Evolutionary conservation across 2,113 vertebrate genomes (phyloP).

Genomic region (Melanotaenia duboulayi): DNA sequence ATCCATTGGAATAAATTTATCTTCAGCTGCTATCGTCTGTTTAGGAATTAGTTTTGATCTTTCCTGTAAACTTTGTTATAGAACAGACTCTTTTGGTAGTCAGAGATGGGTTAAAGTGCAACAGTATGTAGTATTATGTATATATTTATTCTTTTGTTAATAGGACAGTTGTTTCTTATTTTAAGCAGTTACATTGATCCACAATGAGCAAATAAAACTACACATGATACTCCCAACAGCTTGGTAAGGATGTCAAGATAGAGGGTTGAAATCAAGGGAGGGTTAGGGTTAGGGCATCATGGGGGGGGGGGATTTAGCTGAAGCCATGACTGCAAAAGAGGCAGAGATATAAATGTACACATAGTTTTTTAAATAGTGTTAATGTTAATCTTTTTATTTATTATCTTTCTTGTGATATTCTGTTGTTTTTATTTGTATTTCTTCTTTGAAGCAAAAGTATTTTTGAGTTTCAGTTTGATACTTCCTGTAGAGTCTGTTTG

Average conservation of each 20-base stretch:
- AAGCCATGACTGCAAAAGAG: neutral
- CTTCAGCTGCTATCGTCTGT: constrained; percentile 24
- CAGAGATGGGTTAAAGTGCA: neutral
- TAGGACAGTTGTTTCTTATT: neutral
- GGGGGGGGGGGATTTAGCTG: no score
- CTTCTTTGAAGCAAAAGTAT: neutral
- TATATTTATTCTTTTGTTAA: neutral
- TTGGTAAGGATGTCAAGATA: neutral
- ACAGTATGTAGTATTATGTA: neutral
- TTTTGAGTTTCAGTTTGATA: constrained; percentile 1
- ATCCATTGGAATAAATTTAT: constrained; percentile 38
- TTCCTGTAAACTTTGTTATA: constrained; percentile 18
- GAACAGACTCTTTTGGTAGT: neutral
- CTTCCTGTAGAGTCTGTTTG: neutral
- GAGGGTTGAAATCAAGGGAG: neutral
- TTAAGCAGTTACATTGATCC: neutral
- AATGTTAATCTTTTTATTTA: neutral
- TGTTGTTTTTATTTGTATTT: constrained; percentile 10
- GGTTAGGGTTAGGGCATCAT: no score
- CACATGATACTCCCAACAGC: neutral
- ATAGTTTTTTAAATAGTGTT: neutral
- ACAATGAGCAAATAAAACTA: neutral
- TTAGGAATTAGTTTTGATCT: constrained; percentile 14
- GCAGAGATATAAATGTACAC: neutral
- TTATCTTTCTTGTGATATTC: neutral